These are phyloP conservation scores for Ennomos fuscantarius DNA, from an alignment of 2,888 invertebrate species.

Conservation along the genomic window DNA sequence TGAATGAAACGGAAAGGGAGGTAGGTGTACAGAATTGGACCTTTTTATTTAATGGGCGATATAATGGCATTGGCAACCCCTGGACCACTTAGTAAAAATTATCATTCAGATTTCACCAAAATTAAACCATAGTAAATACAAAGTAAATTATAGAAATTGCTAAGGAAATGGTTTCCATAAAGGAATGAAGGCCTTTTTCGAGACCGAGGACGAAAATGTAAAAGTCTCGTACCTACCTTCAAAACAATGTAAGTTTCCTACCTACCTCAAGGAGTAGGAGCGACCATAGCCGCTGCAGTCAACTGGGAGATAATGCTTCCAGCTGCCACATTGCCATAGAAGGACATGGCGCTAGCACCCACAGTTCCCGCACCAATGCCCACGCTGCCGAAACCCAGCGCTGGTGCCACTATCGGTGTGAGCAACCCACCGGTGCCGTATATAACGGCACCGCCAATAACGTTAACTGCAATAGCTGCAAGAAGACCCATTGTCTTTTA, in stretches of 20 bases:
- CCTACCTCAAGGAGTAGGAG: constrained; percentile 66
- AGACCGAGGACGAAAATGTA: too few species aligned
- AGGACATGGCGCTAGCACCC: constrained; percentile 70
- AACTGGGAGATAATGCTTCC: constrained; percentile 67
- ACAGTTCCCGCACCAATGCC: constrained; percentile 65
- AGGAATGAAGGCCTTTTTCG: too few species aligned
- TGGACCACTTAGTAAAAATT: too few species aligned
- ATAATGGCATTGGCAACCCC: too few species aligned
- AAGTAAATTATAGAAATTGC: too few species aligned
- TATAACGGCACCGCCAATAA: constrained; percentile 58
- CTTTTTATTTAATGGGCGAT: too few species aligned
- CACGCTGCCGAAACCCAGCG: constrained; percentile 62
- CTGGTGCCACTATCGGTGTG: constrained; percentile 56
- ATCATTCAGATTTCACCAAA: too few species aligned
- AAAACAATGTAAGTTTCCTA: constrained; percentile 5
- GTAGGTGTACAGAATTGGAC: too few species aligned
- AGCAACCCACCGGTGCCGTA: constrained; percentile 64
- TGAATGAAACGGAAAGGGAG: too few species aligned
- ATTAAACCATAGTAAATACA: too few species aligned
- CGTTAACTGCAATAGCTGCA: constrained; percentile 57
- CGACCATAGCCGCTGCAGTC: constrained; percentile 68
- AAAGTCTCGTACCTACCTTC: constrained; percentile 3
- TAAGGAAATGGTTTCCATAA: too few species aligned
- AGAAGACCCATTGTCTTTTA: constrained; percentile 56
- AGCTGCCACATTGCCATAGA: constrained; percentile 66